Evolutionary conservation across 2,113 vertebrate genomes (phyloP), one percentile per base, ranked within the genome.

Genomic region (Ophthalmolycus amberensis): DNA sequence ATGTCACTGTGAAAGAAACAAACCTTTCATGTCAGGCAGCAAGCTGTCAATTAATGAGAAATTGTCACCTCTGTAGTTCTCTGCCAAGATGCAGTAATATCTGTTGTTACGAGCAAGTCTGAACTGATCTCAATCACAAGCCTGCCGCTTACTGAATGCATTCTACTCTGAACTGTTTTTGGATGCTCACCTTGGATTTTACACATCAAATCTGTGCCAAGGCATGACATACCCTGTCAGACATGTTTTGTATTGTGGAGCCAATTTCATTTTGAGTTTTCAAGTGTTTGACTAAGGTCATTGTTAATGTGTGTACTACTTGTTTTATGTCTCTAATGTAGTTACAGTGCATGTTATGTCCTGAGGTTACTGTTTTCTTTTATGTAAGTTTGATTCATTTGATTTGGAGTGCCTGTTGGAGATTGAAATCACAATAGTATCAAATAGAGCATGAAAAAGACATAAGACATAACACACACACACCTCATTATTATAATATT

Each of bases 1-100:
- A 4, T 7, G 58, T 50, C 48, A 40, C 16, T 22, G 37, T 25
- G 54, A 60, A 42, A 46, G 5, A 25, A 59, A 10, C n/a, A 70
- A 64, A 48, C 27, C 16, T 38, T 44, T 78, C 9, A 29, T 42
- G 56, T 74, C 42, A 38, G 63, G 18, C 69, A 66, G 50, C n/a
- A 44, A 75, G 5, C 71, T 63, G 32, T 37, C 16, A 71, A 10
- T 70, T 38, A 64, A 38, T 46, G 11, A 56, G 20, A 46, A 54
- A 68, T 2, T 15, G 44, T 16, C 22, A 22, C 18, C 34, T 63
- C 29, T n/a, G 46, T 25, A 20, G 22, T 48, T 38, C 25, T 42
- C 20, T 42, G 50, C 16, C 40, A 66, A 29, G 18, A 62, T 29
- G n/a, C 18, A 40, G 42, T 46, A 15, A 52, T 40, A 75, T 52